Evolutionary conservation across 2,113 vertebrate species (phyloP).

Genomic region (Rhineura floridana): DNA sequence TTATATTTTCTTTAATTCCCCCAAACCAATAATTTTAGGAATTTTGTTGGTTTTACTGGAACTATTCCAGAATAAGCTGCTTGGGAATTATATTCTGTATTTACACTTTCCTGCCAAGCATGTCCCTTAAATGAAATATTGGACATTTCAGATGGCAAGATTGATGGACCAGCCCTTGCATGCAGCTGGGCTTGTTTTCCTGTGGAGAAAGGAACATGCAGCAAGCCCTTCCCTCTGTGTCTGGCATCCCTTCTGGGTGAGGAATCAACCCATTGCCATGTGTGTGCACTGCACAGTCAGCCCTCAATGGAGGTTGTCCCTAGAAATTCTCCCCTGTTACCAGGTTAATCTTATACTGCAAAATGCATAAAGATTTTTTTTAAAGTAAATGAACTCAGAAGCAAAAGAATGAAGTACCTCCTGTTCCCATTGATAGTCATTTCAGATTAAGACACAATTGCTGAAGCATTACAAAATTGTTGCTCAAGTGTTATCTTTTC

Average conservation of each 20-base stretch:
- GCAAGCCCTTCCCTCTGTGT: neutral
- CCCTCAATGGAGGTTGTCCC: neutral
- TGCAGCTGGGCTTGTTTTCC: neutral
- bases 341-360: neutral
- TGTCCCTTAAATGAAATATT: neutral
- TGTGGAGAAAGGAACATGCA: neutral
- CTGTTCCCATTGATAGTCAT: neutral
- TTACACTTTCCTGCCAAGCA: neutral
- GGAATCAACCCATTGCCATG: too few relatives aligned
- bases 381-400: neutral
- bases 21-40: neutral
- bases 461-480: neutral
- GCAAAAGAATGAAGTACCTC: neutral
- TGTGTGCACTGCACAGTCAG: neutral
- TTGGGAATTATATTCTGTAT: neutral
- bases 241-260: neutral
- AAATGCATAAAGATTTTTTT: neutral
- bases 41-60: neutral
- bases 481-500: neutral
- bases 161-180: neutral
- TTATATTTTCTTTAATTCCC: neutral
- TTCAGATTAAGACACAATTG: neutral
- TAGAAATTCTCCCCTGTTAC: neutral
- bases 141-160: neutral
- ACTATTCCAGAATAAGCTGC: neutral